phyloP scores from a whole-genome alignment of 2,888 invertebrate genomes.

The Caenorhabditis sp. region DNA sequence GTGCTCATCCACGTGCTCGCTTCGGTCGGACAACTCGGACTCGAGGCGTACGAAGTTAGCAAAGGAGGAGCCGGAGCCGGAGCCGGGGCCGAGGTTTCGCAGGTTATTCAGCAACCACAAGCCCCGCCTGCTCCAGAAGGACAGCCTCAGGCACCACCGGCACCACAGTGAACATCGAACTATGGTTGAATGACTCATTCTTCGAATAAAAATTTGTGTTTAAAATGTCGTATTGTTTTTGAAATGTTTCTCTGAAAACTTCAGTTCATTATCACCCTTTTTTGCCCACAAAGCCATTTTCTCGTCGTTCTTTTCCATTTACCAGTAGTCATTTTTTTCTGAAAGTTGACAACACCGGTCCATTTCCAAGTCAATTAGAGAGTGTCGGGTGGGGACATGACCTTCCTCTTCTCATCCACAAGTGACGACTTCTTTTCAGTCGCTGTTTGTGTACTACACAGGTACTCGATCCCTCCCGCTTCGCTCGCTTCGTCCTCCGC shows the following conservation, averaged over 20 bases:
- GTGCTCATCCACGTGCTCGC: constrained; percentile 57
- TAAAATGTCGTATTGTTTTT: no score
- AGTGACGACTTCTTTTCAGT: constrained; percentile 50
- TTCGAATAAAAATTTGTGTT: no score
- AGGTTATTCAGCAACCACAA: constrained; percentile 1
- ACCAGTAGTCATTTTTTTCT: no score
- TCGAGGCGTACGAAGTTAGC: constrained; percentile 55
- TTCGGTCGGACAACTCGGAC: constrained; percentile 53
- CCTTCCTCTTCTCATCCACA: constrained; percentile 42
- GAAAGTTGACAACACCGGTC: constrained; percentile 36
- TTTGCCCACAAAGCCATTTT: no score
- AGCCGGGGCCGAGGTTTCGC: constrained; percentile 5
- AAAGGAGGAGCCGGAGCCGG: constrained; percentile 17
- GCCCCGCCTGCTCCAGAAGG: constrained; percentile 25
- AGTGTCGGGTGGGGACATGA: constrained; percentile 41
- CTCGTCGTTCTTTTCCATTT: no score
- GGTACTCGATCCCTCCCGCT: constrained; percentile 29
- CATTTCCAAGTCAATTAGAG: constrained; percentile 46
- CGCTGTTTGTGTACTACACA: constrained; percentile 42
- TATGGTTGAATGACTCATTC: no score
- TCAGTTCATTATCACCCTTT: no score
- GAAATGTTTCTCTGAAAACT: no score
- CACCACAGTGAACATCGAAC: constrained; percentile 1
- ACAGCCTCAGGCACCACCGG: not conserved
- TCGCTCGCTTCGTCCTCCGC: constrained; percentile 23